Evolutionary conservation across 2,888 invertebrate species (phyloP).

Genomic region (Drosophila anceps): DNA sequence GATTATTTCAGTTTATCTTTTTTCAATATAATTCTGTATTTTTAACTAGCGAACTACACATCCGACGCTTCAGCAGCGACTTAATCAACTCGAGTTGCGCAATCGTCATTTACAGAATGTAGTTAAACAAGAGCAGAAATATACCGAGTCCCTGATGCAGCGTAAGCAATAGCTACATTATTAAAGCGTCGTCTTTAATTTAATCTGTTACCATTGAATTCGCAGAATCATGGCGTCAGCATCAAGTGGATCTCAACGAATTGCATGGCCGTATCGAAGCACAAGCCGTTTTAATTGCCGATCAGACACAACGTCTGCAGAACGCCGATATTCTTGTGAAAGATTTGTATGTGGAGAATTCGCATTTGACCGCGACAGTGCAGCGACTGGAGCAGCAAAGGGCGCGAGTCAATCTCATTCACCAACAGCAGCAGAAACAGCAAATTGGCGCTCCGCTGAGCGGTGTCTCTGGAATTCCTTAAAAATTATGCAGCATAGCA

Average conservation of each 20-base stretch:
- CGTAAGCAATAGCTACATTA: conserved; percentile 86
- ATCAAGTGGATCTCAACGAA: conserved; percentile 85
- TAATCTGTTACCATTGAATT: not conserved
- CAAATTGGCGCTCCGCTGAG: conserved; percentile 50
- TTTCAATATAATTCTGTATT: not conserved
- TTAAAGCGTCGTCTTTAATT: not conserved
- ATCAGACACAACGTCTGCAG: conserved; percentile 89
- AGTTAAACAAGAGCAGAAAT: conserved; percentile 88
- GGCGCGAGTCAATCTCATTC: conserved; percentile 83
- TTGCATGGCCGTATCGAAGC: conserved; percentile 86
- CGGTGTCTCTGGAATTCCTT: conserved; percentile 71
- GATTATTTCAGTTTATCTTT: not conserved
- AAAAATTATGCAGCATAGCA: conserved; percentile 21
- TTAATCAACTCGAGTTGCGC: conserved; percentile 87
- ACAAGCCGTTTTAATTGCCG: conserved; percentile 85
- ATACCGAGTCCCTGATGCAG: conserved; percentile 88
- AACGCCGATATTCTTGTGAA: conserved; percentile 92
- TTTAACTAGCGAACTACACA: conserved; percentile 83
- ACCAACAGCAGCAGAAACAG: conserved; percentile 82
- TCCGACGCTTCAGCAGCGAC: conserved; percentile 84
- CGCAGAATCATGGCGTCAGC: conserved; percentile 85
- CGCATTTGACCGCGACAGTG: conserved; percentile 89
- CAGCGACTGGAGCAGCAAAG: conserved; percentile 85
- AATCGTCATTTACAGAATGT: conserved; percentile 88
- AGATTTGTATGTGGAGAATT: conserved; percentile 94